phyloP scores from a whole-genome alignment of 2,113 vertebrate species.

The Tachycineta bicolor region DNA sequence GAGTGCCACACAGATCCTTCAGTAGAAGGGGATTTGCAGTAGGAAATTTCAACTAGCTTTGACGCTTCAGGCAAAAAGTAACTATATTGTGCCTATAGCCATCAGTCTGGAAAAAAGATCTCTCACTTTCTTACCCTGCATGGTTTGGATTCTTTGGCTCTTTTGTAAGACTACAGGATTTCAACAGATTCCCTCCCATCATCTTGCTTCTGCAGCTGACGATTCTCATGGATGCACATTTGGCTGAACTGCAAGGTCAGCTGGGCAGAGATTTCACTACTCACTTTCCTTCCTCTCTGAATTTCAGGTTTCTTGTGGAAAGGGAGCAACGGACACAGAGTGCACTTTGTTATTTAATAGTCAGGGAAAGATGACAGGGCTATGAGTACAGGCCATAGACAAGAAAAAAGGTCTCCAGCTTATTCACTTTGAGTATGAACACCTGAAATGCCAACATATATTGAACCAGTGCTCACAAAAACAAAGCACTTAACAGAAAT shows the following conservation, averaged over 20 bases:
- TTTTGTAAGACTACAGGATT: neutral
- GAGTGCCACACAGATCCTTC: neutral
- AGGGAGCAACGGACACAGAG: neutral
- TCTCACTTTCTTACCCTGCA: neutral
- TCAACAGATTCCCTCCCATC: neutral
- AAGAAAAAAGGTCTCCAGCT: neutral
- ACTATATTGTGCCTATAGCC: neutral
- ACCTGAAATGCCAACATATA: neutral
- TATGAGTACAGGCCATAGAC: neutral
- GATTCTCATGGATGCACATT: neutral
- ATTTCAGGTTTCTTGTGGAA: neutral
- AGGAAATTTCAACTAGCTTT: neutral
- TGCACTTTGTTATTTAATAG: neutral
- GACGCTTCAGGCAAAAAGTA: neutral
- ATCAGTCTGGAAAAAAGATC: neutral
- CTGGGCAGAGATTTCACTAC: neutral
- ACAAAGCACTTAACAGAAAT: neutral
- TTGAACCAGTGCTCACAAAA: neutral
- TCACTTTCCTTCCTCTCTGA: neutral
- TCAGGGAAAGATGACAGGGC: neutral
- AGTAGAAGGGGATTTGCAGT: neutral
- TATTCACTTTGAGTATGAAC: neutral
- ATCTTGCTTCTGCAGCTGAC: neutral
- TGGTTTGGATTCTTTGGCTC: neutral
- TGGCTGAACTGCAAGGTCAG: neutral